Conservation (phyloP, 2,888 invertebrate genomes). For the Apotomis betuletana region DNA sequence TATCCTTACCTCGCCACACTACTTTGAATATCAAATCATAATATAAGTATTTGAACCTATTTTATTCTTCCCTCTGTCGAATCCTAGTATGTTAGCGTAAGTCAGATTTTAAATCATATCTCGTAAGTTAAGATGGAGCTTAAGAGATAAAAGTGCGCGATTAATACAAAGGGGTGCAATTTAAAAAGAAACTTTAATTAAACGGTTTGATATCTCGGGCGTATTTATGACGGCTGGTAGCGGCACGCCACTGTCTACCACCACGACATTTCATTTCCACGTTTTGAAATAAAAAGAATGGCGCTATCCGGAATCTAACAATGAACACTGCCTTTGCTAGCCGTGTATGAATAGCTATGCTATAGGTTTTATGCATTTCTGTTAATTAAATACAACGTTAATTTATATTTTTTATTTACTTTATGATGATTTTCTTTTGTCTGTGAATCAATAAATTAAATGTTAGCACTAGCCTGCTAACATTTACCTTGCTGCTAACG, state of each 20-base stretch:
- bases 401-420: no score
- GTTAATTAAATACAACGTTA: conserved; percentile 26
- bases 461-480: no score
- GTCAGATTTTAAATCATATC: conserved; percentile 42
- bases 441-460: background rate
- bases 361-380: conserved; percentile 30
- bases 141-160: conserved; percentile 58
- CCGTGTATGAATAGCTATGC: conserved; percentile 19
- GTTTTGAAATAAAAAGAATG: conserved; percentile 46
- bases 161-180: conserved; percentile 58
- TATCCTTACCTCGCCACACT: conserved; percentile 62
- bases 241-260: conserved; percentile 42
- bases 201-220: conserved; percentile 56
- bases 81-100: conserved; percentile 12
- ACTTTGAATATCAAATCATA: conserved; percentile 68
- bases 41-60: conserved; percentile 43
- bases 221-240: conserved; percentile 58
- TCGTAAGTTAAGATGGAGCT: conserved; percentile 53
- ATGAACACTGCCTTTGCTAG: conserved; percentile 29
- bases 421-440: background rate
- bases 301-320: conserved; percentile 38
- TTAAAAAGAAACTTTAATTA: conserved; percentile 75
- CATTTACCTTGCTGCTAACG: no score
- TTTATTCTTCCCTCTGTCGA: conserved; percentile 28
- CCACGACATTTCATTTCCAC: conserved; percentile 56